Percentiles rank a stretch among this genome's conserved stretches.
Evolutionary conservation across 2,113 vertebrate species (phyloP).

Genomic region (Pongo pygmaeus): DNA sequence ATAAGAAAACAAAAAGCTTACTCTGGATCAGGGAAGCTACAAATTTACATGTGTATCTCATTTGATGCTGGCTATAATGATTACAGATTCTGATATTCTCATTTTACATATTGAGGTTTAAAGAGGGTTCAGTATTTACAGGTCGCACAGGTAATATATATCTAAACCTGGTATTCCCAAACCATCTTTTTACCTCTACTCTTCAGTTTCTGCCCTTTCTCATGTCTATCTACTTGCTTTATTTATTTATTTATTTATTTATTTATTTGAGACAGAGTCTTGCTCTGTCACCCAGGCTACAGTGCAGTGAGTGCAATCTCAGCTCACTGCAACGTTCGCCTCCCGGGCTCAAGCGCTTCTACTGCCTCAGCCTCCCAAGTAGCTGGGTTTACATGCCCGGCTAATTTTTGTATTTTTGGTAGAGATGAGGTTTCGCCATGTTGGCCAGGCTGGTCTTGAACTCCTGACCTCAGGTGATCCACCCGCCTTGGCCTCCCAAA

Average conservation of each 20-base stretch:
- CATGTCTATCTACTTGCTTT: neutral
- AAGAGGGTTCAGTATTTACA: neutral
- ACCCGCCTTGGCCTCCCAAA: neutral
- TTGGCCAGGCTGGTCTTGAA: neutral
- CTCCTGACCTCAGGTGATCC: neutral
- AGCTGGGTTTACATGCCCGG: neutral
- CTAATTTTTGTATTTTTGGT: neutral
- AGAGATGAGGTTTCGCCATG: neutral
- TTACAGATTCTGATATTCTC: neutral
- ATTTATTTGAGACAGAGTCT: neutral
- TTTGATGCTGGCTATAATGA: neutral
- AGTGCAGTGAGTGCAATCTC: neutral
- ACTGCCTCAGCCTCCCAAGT: neutral
- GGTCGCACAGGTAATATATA: neutral
- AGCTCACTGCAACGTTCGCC: neutral
- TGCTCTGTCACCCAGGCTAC: neutral
- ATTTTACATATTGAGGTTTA: neutral
- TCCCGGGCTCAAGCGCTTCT: neutral
- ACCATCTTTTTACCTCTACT: neutral
- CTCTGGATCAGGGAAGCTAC: too few relatives aligned
- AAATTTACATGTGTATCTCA: neutral
- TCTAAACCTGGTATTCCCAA: neutral
- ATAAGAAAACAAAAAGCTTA: neutral
- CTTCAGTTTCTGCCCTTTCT: neutral
- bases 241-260: neutral